Evolutionary conservation across 2,888 invertebrate genomes (phyloP).

Genomic region (Spodoptera exigua): DNA sequence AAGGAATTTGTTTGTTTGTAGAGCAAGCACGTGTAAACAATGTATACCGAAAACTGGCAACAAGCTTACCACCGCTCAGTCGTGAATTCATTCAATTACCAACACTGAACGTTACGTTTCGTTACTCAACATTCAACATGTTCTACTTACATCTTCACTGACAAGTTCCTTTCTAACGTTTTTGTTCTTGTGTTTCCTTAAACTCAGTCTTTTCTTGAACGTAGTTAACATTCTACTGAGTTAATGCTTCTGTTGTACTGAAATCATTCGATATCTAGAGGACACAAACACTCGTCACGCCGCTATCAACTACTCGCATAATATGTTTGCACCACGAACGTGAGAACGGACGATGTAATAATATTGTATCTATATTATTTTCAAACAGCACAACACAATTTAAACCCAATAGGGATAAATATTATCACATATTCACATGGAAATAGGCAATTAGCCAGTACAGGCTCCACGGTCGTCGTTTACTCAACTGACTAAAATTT

Average conservation of each 20-base stretch:
- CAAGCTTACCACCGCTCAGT: slow-evolving; percentile 52
- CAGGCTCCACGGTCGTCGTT: slow-evolving; percentile 68
- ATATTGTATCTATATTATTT: slow-evolving; percentile 37
- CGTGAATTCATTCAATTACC: slow-evolving; percentile 51
- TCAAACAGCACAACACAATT: slow-evolving; percentile 25
- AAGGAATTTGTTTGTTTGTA: slow-evolving; percentile 82
- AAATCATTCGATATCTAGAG: slow-evolving; percentile 10
- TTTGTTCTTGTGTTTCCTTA: slow-evolving; percentile 66
- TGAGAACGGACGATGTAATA: slow-evolving; percentile 22
- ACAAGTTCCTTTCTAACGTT: slow-evolving; percentile 34
- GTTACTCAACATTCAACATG: slow-evolving; percentile 18
- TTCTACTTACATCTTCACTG: slow-evolving; percentile 66
- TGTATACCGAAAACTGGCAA: slow-evolving; percentile 57
- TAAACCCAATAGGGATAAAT: slow-evolving; percentile 36
- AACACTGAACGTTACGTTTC: slow-evolving; percentile 22
- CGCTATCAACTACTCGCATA: slow-evolving; percentile 31
- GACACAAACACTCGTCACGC: slow-evolving; percentile 27
- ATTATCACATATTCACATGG: slow-evolving; percentile 26
- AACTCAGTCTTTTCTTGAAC: slow-evolving; percentile 72
- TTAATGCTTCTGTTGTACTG: slow-evolving; percentile 17
- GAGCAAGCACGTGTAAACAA: slow-evolving; percentile 62
- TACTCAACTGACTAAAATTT: slow-evolving; percentile 68
- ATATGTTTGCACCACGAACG: slow-evolving; percentile 1
- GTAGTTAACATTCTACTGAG: slow-evolving; percentile 64
- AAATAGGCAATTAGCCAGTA: slow-evolving; percentile 55